A percentile compares a stretch with the other conserved stretches of the same genome.
phyloP scores from a whole-genome alignment of 2,888 invertebrate species.

The Melanostoma scalare region DNA sequence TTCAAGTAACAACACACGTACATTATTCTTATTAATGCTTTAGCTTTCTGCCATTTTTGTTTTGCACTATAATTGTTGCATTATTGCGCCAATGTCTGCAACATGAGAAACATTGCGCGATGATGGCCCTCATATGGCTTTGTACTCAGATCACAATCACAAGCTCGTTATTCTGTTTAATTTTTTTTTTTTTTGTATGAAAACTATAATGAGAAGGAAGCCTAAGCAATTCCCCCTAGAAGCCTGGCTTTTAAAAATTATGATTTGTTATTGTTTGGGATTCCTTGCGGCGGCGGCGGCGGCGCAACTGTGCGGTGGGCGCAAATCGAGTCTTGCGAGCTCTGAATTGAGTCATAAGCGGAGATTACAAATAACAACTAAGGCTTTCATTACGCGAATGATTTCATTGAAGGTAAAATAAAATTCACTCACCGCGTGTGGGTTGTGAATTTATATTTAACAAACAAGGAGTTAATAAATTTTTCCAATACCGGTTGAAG shows the following conservation, averaged over 20 bases:
- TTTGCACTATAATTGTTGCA: constrained; percentile 46
- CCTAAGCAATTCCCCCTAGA: constrained; percentile 56
- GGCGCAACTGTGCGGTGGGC: neutral
- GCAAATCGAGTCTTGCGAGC: constrained; percentile 6
- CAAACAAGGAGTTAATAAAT: neutral
- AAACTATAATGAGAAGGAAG: constrained; percentile 64
- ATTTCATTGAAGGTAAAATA: constrained; percentile 56
- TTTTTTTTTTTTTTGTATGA: constrained; percentile 41
- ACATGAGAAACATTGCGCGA: constrained; percentile 66
- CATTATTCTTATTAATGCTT: constrained; percentile 49
- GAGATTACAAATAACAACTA: constrained; percentile 36
- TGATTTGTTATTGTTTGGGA: constrained; percentile 45
- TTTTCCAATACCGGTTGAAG: constrained; percentile 12
- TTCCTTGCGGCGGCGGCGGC: constrained; percentile 54
- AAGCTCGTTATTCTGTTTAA: constrained; percentile 38
- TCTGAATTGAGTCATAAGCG: constrained; percentile 59
- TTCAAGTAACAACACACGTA: constrained; percentile 58
- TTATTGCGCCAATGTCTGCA: constrained; percentile 66
- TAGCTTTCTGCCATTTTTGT: constrained; percentile 27
- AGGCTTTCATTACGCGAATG: constrained; percentile 49
- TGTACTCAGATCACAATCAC: constrained; percentile 54
- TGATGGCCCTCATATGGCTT: constrained; percentile 64
- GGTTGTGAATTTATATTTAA: constrained; percentile 52
- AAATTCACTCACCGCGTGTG: constrained; percentile 45
- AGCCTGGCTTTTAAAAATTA: constrained; percentile 29